phyloP scores from a whole-genome alignment of 2,113 vertebrate species.

The Ceyx cyanopectus region DNA sequence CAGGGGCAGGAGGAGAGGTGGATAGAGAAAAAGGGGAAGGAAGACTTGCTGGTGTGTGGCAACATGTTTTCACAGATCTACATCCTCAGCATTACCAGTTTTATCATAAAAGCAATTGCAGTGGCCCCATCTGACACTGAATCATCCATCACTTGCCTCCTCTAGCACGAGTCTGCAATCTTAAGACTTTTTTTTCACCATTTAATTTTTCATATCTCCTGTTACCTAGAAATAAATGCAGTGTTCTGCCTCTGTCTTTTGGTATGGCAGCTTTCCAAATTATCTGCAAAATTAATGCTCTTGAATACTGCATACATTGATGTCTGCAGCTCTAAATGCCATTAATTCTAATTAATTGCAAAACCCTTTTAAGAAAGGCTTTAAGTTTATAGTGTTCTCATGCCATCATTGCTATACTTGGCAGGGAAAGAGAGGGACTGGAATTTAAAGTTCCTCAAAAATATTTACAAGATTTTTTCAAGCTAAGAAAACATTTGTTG shows the following conservation, averaged over 20 bases:
- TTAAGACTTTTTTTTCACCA: background rate
- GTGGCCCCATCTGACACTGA: background rate
- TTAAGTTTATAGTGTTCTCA: conserved; percentile 21
- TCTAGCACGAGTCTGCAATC: background rate
- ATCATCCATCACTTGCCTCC: background rate
- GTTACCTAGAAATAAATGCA: background rate
- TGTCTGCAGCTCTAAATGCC: conserved; percentile 31
- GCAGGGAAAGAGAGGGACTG: background rate
- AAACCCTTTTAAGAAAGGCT: conserved; percentile 33
- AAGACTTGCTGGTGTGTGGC: background rate
- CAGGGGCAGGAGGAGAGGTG: background rate
- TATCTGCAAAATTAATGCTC: background rate
- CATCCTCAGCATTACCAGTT: background rate
- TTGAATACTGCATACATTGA: background rate
- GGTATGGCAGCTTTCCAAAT: conserved; percentile 27
- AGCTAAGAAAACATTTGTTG: background rate
- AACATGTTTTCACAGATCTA: background rate
- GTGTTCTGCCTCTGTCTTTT: background rate
- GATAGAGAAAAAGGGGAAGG: background rate
- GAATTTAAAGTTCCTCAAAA: conserved; percentile 28
- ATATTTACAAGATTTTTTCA: conserved; percentile 19
- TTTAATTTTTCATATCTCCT: background rate
- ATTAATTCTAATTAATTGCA: conserved; percentile 33
- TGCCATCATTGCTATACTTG: conserved; percentile 24
- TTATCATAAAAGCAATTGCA: background rate